Base-by-base conservation (phyloP, 2,113 vertebrate species). In the Cynocephalus volans region DNA sequence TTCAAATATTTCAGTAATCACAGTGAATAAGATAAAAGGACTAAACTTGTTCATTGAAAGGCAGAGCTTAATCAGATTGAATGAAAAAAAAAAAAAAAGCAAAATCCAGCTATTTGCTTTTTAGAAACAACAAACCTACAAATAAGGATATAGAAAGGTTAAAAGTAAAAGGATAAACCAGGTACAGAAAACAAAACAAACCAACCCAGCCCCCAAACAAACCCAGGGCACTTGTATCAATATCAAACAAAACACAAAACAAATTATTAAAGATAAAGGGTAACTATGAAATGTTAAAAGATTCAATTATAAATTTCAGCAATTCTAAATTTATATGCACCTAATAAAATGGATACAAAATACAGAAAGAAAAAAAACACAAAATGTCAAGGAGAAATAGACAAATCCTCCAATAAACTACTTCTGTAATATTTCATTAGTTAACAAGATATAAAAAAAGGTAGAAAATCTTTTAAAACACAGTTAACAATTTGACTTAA, bases 101-200 rank as follows among this genome's bases (percentile, higher is more conserved):
- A 69, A 85, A 56, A 31, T 69, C 58, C 8, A 31, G 11, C 50
- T 77, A 70, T 36, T 60, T 79, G 65, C 54, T 36, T 31, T 81
- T 65, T 52, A 77, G 62, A 93, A 88, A 60, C 18, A 73, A 60
- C 18, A 88, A 56, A 33, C 10, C 9, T 56, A 83, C 21, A 60
- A 90, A 75, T 81, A 81, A 86, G n/a, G 36, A 48, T 13, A 72
- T 45, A n/a, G 24, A 26, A 90, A 81, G 2, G 13, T 75, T 95
- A 88, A 93, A 73, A 72, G n/a, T 26, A 77, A 96, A 83, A 93
- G n/a, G 14, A 41, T 75, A 92, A 91, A 24, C 13, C 18, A 77
- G 17, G 14, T 23, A 87, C 48, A 72, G 14, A 72, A 75, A 87
- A 52, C 17, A 54, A 76, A 56, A 48, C 45, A 76, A 70, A n/a